Base-by-base conservation (phyloP, 2,888 invertebrate genomes). In the Neoitamus cyanurus region DNA sequence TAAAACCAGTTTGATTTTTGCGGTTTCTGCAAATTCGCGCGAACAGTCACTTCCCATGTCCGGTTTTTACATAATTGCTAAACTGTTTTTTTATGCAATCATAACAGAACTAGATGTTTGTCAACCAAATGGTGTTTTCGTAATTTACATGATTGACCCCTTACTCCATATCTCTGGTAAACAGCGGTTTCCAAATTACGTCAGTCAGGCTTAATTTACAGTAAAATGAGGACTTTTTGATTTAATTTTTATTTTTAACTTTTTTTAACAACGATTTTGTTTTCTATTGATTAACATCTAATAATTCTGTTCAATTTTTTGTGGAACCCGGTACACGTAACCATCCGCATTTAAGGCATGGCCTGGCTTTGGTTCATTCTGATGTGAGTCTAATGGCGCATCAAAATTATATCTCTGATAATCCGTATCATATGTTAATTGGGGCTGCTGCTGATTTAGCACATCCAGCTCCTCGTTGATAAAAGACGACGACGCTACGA, bases 311-410 rank as follows among this genome's bases (percentile, higher is more conserved):
- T 25, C 58, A 9, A 34, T 20, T 25, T 25, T 20, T 25, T 20
- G 37, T 37, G 58, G 58, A 7, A 15, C 15, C 1, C 58, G 58
- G 25, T 58, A 58, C 20, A 58, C 58, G 15, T 78, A 78, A 9
- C 78, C 78, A 34, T 78, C 78, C n/a, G 46, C 13, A 48, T 46
- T 31, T 7, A 78, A 31, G 6, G 58, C 78, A 78, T 78, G 78
- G 4, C 78, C 78, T 2, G 78, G 48, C 4, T n/a, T 48, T 25
- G 58, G 48, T 6, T 78, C 78, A 58, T 58, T 58, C 20, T 20
- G 25, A 20, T 15, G 15, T 4, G 58, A 58, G 3, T 42, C 78
- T n/a, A 78, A 5, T 11, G 36, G 36, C 0, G 11, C 20, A 31
- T 15, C 78, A 2, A 58, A 9, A 46, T 15, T 20, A 31, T n/a